Conservation (phyloP, 2,888 invertebrate genomes). For the Strigamia crassipes region DNA sequence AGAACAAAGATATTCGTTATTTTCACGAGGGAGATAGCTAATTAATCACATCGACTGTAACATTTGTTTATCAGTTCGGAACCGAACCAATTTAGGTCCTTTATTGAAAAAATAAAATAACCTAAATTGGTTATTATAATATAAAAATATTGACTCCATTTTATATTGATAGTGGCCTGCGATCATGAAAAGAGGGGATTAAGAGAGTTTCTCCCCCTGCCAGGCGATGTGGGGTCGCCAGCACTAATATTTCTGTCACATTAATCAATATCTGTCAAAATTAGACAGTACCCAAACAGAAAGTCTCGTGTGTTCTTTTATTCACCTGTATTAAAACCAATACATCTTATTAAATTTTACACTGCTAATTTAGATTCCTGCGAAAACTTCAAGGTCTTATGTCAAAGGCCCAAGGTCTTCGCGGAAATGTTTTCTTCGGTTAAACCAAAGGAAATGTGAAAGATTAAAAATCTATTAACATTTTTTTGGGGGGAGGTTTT, state of each 20-base stretch:
- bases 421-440: slow-evolving; percentile 18
- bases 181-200: slow-evolving; percentile 15
- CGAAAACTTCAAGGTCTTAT: slow-evolving; percentile 36
- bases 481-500: not conserved
- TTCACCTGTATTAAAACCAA: not conserved
- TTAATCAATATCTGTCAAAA: slow-evolving; percentile 42
- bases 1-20: not conserved
- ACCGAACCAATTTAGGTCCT: not conserved
- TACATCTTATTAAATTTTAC: not conserved
- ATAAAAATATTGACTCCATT: not conserved
- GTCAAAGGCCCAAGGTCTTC: slow-evolving; percentile 42
- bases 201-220: slow-evolving; percentile 12
- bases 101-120: not conserved
- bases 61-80: not conserved
- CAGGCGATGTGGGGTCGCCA: slow-evolving; percentile 33
- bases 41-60: not conserved
- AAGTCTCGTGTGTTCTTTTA: not conserved
- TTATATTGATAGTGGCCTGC: slow-evolving; percentile 25
- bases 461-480: not conserved
- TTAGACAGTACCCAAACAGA: slow-evolving; percentile 22
- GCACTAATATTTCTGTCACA: slow-evolving; percentile 42
- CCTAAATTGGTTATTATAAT: not conserved
- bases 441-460: not conserved
- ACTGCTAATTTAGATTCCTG: not conserved
- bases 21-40: too few species aligned